A percentile compares a stretch with the other conserved stretches of the same genome.
phyloP scores from a whole-genome alignment of 2,888 invertebrate genomes.

The Volucella inflata region DNA sequence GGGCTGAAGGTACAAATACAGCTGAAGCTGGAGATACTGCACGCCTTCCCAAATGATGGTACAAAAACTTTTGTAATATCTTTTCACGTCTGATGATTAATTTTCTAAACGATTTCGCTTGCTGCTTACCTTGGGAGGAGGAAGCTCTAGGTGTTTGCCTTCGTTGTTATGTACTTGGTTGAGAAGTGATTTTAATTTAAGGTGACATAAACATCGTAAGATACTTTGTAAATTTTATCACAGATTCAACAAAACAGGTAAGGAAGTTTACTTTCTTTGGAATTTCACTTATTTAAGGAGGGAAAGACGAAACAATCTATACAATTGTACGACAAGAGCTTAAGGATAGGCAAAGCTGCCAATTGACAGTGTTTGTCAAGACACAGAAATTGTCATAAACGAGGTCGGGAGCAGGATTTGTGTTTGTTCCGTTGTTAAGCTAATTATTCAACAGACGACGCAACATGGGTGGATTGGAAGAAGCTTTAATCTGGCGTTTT shows the following conservation, averaged over 20 bases:
- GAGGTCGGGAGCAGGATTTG: too few relatives aligned
- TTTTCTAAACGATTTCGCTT: conserved; percentile 56
- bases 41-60: conserved; percentile 30
- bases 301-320: too few relatives aligned
- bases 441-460: too few relatives aligned
- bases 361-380: too few relatives aligned
- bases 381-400: too few relatives aligned
- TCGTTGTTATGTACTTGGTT: not conserved
- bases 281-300: too few relatives aligned
- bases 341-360: too few relatives aligned
- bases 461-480: too few relatives aligned
- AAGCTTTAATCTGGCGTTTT: too few relatives aligned
- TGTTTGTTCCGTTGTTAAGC: too few relatives aligned
- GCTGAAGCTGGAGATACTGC: not conserved
- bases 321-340: too few relatives aligned
- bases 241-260: conserved; percentile 2
- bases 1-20: not conserved
- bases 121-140: conserved; percentile 2
- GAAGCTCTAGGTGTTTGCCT: not conserved
- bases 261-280: not conserved
- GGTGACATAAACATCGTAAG: conserved; percentile 27
- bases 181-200: conserved; percentile 48
- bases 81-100: conserved; percentile 59
- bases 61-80: conserved; percentile 62
- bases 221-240: conserved; percentile 14